Evolutionary conservation across 37 sponge, comb jelly and placozoan species (phyloP).

Genomic region (Oscarella lobularis): DNA sequence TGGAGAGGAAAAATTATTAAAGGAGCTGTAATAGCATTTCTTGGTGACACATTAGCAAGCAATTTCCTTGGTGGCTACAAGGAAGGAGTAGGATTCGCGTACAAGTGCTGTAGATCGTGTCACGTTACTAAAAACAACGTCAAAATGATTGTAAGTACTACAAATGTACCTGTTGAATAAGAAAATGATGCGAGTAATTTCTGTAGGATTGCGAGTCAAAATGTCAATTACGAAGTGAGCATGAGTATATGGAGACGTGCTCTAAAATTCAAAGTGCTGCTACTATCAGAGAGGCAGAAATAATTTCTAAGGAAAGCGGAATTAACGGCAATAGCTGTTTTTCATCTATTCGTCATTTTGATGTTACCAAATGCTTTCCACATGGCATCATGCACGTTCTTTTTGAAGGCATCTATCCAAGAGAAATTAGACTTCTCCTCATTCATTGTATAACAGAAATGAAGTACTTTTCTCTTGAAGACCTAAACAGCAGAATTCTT

Average conservation of each 20-base stretch:
- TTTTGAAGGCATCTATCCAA: slow-evolving; percentile 20
- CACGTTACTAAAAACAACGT: slow-evolving; percentile 9
- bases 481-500: slow-evolving; percentile 9
- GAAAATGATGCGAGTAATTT: not conserved
- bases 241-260: no score
- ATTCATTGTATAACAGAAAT: not conserved
- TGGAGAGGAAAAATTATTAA: no score
- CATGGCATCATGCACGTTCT: slow-evolving; percentile 41
- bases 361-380: slow-evolving; percentile 30
- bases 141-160: not conserved
- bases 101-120: slow-evolving; percentile 18
- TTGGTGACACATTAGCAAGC: slow-evolving; percentile 25
- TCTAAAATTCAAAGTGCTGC: not conserved
- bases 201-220: not conserved
- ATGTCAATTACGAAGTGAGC: not conserved
- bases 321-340: slow-evolving; percentile 12
- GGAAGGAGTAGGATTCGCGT: slow-evolving; percentile 23
- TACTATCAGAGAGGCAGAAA: not conserved
- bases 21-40: not conserved
- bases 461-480: slow-evolving; percentile 12
- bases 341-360: slow-evolving; percentile 20
- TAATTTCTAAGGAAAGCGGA: slow-evolving; percentile 26
- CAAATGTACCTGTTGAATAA: not conserved
- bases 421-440: slow-evolving; percentile 11
- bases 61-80: slow-evolving; percentile 27